A percentile compares a stretch with the other conserved stretches of the same genome.
phyloP scores from a whole-genome alignment of 2,113 vertebrate genomes.

The Telmatochromis bifrenatus region DNA sequence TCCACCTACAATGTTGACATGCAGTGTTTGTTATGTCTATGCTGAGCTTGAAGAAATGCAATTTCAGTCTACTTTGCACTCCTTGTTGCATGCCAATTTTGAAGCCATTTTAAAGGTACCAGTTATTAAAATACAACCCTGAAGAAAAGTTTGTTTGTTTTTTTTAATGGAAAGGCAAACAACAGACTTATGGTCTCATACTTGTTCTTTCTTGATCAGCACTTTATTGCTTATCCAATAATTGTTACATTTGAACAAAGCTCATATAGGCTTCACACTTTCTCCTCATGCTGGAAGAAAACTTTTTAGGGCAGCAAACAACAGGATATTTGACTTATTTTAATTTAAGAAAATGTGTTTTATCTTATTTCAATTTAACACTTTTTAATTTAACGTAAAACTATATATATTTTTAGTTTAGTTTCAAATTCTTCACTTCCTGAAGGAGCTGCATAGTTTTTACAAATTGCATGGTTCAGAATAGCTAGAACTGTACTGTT shows the following conservation, averaged over 20 bases:
- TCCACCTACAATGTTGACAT: fast-evolving
- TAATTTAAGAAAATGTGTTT: background rate
- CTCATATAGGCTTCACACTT: background rate
- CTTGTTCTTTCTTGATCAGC: background rate
- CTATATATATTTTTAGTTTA: fast-evolving
- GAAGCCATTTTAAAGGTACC: background rate
- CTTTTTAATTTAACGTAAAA: background rate
- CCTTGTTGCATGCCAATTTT: background rate
- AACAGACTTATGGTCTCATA: background rate
- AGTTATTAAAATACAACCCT: background rate
- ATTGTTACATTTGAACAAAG: background rate
- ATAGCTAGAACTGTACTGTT: background rate
- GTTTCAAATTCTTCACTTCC: background rate
- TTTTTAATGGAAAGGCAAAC: background rate
- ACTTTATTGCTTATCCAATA: background rate
- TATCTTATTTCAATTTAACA: background rate
- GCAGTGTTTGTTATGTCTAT: background rate
- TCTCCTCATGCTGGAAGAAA: background rate
- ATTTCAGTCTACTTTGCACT: background rate
- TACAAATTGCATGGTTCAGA: background rate
- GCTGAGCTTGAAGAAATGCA: background rate
- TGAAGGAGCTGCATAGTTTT: background rate
- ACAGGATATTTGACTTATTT: background rate
- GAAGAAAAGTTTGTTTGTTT: background rate
- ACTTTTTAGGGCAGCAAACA: background rate